Conservation (phyloP, 2,888 invertebrate species). For the Sarcophaga carnaria region DNA sequence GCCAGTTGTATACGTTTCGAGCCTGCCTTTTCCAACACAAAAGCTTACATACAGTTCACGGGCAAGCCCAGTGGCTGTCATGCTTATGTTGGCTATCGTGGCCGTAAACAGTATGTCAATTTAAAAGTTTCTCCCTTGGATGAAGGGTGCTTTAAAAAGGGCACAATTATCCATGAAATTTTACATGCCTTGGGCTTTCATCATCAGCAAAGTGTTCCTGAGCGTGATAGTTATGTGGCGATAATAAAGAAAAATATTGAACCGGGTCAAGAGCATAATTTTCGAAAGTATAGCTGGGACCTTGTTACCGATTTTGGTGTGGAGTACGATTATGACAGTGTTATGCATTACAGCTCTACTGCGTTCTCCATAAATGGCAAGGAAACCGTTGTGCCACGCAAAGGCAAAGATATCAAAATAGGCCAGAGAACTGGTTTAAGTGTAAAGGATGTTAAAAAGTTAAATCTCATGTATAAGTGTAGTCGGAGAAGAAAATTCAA, state of each 20-base stretch:
- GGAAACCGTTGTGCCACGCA: constrained; percentile 85
- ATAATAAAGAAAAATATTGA: constrained; percentile 82
- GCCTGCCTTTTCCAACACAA: constrained; percentile 41
- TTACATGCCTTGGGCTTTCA: constrained; percentile 90
- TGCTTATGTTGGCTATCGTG: constrained; percentile 87
- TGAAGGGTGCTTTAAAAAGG: constrained; percentile 74
- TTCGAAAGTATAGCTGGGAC: constrained; percentile 84
- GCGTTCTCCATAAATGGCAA: constrained; percentile 88
- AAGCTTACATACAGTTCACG: constrained; percentile 22
- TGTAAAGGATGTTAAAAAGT: constrained; percentile 64
- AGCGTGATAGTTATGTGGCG: constrained; percentile 86
- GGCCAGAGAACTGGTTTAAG: constrained; percentile 72
- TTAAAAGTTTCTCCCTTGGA: constrained; percentile 72
- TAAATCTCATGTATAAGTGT: constrained; percentile 72
- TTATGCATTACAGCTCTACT: constrained; percentile 89
- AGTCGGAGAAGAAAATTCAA: background rate
- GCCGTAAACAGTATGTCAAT: constrained; percentile 77
- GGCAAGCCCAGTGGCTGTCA: constrained; percentile 85
- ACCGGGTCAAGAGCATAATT: constrained; percentile 82
- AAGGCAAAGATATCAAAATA: constrained; percentile 62
- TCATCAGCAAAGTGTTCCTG: constrained; percentile 89
- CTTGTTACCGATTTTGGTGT: constrained; percentile 85
- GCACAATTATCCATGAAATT: constrained; percentile 88
- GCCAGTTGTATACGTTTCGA: constrained; percentile 70
- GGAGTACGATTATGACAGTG: constrained; percentile 88